Evolutionary conservation across 1,140 invertebrate genomes (phyloP).

Genomic region (Helicoverpa zea): DNA sequence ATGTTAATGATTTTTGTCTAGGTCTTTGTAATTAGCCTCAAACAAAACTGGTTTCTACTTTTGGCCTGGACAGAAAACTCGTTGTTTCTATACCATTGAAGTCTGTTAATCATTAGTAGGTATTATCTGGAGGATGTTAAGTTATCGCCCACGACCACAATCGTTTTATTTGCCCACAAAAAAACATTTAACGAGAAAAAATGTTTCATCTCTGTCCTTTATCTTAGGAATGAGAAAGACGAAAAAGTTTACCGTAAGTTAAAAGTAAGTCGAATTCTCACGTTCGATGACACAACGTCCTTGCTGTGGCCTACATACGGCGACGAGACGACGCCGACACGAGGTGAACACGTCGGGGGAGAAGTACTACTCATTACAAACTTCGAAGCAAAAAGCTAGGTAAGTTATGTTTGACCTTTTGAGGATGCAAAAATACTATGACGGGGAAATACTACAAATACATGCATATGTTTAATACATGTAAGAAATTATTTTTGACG

Average conservation of each 20-base stretch:
- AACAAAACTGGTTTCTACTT: neutral
- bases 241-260: slow-evolving; percentile 16
- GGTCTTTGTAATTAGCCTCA: no score
- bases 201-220: neutral
- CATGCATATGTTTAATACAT: no score
- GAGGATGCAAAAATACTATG: neutral
- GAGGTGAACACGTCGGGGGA: neutral
- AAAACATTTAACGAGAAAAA: slow-evolving; percentile 4
- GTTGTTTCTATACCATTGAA: neutral
- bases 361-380: no score
- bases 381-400: neutral
- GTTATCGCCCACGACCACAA: slow-evolving; percentile 11
- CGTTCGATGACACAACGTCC: slow-evolving; percentile 41
- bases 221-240: neutral
- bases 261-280: slow-evolving; percentile 30
- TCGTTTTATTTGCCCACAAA: slow-evolving; percentile 14
- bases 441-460: neutral
- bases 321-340: slow-evolving; percentile 16
- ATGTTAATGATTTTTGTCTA: no score
- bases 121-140: slow-evolving; percentile 14
- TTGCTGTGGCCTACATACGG: slow-evolving; percentile 26
- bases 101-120: neutral
- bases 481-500: no score
- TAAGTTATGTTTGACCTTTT: neutral
- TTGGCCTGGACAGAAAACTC: neutral